A percentile compares a stretch with the other conserved stretches of the same genome.
Evolutionary conservation across 2,113 vertebrate species (phyloP).

Genomic region (Arvicanthis niloticus): DNA sequence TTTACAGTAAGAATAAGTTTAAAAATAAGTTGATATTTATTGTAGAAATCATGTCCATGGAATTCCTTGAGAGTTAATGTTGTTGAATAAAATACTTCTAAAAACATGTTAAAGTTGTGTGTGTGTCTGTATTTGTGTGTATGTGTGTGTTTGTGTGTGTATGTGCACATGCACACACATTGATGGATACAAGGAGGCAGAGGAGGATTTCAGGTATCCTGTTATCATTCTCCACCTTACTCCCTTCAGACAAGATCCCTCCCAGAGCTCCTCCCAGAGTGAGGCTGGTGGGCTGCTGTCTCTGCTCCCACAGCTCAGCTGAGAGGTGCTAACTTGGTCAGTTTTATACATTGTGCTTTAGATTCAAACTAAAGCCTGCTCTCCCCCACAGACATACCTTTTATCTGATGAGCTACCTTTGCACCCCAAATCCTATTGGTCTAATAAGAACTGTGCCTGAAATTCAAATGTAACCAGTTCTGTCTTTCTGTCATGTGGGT

Average conservation of each 20-base stretch:
- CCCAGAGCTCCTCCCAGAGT: neutral
- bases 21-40: conserved; percentile 2
- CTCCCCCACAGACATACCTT: neutral
- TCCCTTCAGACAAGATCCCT: neutral
- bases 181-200: neutral
- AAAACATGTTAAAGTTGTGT: neutral
- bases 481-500: neutral
- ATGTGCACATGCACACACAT: neutral
- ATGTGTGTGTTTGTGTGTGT: neutral
- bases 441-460: conserved; percentile 16
- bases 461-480: conserved; percentile 1
- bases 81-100: neutral
- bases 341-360: neutral
- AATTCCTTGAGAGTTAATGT: conserved; percentile 3
- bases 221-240: neutral
- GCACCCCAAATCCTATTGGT: neutral
- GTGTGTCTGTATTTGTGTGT: neutral
- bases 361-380: neutral
- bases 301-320: neutral
- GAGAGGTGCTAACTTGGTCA: too few species aligned
- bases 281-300: neutral
- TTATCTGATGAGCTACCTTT: neutral
- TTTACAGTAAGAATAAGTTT: neutral
- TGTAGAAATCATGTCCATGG: neutral
- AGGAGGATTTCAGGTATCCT: neutral